Evolutionary conservation across 2,888 invertebrate species (phyloP).

Genomic region (Meteorus cinctellus): DNA sequence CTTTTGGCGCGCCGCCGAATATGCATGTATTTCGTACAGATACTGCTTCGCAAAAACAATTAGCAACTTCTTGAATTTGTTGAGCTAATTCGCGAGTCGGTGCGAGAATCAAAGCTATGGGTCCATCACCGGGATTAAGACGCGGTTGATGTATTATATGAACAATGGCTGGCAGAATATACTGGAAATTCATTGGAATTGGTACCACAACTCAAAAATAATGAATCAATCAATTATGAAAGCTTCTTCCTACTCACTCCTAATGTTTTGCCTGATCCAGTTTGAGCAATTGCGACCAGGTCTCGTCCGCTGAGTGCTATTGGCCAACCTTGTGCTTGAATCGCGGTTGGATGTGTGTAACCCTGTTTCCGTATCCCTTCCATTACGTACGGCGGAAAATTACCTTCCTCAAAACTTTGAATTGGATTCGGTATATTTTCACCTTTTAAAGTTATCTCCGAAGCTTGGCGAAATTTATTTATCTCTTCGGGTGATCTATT

Average conservation of each 20-base stretch:
- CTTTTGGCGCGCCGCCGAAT: conserved; percentile 98
- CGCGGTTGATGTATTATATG: conserved; percentile 79
- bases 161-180: conserved; percentile 78
- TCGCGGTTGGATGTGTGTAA: conserved; percentile 77
- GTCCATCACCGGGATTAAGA: conserved; percentile 78
- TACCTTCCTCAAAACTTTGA: conserved; percentile 68
- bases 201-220: neutral
- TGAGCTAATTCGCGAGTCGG: conserved; percentile 76
- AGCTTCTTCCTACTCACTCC: conserved; percentile 64
- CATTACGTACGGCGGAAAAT: conserved; percentile 67
- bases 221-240: neutral
- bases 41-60: conserved; percentile 92
- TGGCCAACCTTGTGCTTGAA: conserved; percentile 82
- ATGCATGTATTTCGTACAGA: conserved; percentile 93
- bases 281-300: conserved; percentile 81
- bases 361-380: conserved; percentile 73
- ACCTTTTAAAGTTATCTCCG: conserved; percentile 69
- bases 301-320: conserved; percentile 79
- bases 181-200: conserved; percentile 66
- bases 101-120: conserved; percentile 77
- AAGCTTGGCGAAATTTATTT: conserved; percentile 59
- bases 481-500: conserved; percentile 63
- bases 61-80: conserved; percentile 86
- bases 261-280: conserved; percentile 77
- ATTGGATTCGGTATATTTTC: conserved; percentile 68